These are phyloP conservation scores for Apis mellifera DNA, from an alignment of 1,140 invertebrate species.

Conservation along the genomic window DNA sequence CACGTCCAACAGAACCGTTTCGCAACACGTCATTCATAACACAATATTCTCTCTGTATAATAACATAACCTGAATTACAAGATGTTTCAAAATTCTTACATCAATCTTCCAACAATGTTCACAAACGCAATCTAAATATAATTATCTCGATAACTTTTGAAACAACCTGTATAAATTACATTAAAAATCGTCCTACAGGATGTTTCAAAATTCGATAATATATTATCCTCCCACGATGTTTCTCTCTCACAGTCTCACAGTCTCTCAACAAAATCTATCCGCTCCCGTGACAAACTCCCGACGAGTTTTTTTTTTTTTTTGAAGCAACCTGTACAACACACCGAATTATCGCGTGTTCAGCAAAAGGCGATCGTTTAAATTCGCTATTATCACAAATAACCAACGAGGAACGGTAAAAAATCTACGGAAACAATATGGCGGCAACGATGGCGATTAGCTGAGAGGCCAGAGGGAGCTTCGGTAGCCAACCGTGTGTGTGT, in stretches of 20 bases:
- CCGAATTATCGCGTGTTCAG: background rate
- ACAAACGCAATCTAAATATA: too few relatives aligned
- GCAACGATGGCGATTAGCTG: constrained; percentile 3
- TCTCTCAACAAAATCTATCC: too few relatives aligned
- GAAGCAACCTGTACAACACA: background rate
- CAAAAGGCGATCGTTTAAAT: background rate
- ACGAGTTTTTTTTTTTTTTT: background rate
- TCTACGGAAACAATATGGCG: constrained; percentile 40
- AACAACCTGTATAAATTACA: too few relatives aligned
- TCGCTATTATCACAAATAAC: constrained; percentile 24
- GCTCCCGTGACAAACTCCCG: background rate
- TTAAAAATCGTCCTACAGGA: background rate
- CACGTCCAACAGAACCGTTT: too few relatives aligned
- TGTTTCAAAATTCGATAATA: background rate
- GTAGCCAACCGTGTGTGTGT: too few relatives aligned
- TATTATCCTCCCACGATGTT: too few relatives aligned
- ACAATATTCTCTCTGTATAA: too few relatives aligned
- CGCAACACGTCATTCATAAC: too few relatives aligned
- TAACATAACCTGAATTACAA: too few relatives aligned
- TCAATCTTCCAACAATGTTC: too few relatives aligned
- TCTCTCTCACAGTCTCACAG: background rate
- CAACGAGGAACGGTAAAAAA: constrained; percentile 47
- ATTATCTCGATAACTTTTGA: too few relatives aligned
- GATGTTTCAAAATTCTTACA: too few relatives aligned
- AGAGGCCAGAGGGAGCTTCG: constrained; percentile 16